Percentiles rank a stretch among this genome's conserved stretches.
Evolutionary conservation across 2,888 invertebrate species (phyloP).

Genomic region (Pterostichus niger): DNA sequence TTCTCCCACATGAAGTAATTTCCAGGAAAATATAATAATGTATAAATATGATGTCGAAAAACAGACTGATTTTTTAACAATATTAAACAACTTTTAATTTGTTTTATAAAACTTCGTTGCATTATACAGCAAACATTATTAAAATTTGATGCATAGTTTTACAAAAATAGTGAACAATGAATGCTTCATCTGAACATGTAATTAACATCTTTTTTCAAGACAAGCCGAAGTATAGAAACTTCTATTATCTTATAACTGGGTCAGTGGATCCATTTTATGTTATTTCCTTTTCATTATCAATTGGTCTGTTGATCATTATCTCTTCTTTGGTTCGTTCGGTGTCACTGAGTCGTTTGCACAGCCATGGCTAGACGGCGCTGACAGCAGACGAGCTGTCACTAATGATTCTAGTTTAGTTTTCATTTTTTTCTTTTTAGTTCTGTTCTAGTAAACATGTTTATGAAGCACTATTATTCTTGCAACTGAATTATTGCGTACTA

Average conservation of each 20-base stretch:
- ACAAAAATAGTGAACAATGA: too few species aligned
- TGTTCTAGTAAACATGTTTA: conserved; percentile 26
- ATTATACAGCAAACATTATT: too few species aligned
- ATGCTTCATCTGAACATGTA: too few species aligned
- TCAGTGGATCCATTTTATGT: conserved; percentile 41
- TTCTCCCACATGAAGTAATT: too few species aligned
- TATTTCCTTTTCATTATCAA: conserved; percentile 47
- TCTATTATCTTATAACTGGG: conserved; percentile 35
- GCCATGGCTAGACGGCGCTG: not conserved
- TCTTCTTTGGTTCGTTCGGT: not conserved
- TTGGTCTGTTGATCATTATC: conserved; percentile 39
- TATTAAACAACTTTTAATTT: too few species aligned
- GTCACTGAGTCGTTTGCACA: not conserved
- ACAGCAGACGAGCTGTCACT: conserved; percentile 25
- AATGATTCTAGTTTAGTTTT: conserved; percentile 18
- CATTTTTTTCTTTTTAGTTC: conserved; percentile 22
- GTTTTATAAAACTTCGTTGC: too few species aligned
- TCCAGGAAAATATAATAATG: too few species aligned
- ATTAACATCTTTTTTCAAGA: conserved; percentile 3
- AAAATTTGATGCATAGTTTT: too few species aligned
- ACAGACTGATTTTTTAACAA: too few species aligned
- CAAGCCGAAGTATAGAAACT: conserved; percentile 18
- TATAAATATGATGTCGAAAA: too few species aligned
- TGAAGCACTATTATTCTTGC: not conserved
- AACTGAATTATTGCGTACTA: too few species aligned